phyloP scores from a whole-genome alignment of 2,888 invertebrate genomes.

The Torymus tubicola region DNA sequence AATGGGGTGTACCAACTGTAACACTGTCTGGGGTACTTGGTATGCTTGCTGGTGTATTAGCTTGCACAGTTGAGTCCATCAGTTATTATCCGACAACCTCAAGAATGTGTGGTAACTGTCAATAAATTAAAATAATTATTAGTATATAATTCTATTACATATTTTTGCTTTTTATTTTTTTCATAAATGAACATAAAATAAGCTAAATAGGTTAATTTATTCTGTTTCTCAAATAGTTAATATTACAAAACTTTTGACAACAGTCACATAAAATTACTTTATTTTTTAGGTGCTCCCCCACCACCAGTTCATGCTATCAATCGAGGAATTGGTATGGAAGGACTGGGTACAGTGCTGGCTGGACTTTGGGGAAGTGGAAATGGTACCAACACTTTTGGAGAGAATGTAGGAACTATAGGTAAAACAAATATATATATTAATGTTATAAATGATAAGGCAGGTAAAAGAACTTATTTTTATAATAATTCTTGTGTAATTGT shows the following conservation, averaged over 20 bases:
- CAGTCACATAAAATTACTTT: conserved; percentile 36
- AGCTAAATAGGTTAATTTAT: too few relatives aligned
- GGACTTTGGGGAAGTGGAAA: conserved; percentile 92
- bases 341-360: conserved; percentile 88
- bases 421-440: conserved; percentile 34
- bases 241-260: not conserved
- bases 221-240: too few relatives aligned
- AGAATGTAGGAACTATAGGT: conserved; percentile 93
- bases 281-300: conserved; percentile 83
- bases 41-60: conserved; percentile 87
- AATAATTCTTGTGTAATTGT: conserved; percentile 1
- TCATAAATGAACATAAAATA: too few relatives aligned
- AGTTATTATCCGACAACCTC: conserved; percentile 96
- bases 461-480: conserved; percentile 8
- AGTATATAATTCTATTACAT: conserved; percentile 54
- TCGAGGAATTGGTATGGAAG: conserved; percentile 90
- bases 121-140: conserved; percentile 55
- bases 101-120: conserved; percentile 82
- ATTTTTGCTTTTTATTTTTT: not conserved
- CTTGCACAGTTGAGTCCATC: conserved; percentile 89
- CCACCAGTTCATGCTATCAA: conserved; percentile 93
- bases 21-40: conserved; percentile 85
- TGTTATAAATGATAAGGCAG: not conserved
- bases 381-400: conserved; percentile 92
- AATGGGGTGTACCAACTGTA: conserved; percentile 87